phyloP scores from a whole-genome alignment of 2,113 vertebrate genomes.

The Glaucidium brasilianum region DNA sequence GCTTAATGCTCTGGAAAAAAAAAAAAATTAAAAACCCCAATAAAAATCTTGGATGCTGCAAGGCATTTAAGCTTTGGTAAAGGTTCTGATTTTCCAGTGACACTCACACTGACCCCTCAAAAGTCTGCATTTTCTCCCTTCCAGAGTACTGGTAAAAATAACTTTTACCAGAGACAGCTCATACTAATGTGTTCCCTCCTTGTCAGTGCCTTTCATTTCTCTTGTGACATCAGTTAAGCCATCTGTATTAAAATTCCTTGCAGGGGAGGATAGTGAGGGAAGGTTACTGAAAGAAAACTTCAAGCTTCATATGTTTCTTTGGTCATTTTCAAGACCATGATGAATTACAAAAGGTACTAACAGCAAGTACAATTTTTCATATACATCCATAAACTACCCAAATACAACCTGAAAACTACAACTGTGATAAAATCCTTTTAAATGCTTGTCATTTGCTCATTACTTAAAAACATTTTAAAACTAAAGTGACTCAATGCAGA shows the following conservation, averaged over 20 bases:
- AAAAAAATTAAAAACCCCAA: background rate
- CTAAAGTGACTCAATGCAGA: background rate
- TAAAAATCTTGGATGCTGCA: background rate
- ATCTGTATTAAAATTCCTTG: background rate
- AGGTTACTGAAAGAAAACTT: background rate
- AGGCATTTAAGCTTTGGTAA: background rate
- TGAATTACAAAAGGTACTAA: background rate
- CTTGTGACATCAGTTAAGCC: background rate
- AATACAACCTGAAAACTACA: background rate
- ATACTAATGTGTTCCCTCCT: background rate
- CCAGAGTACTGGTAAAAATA: background rate
- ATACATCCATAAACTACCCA: background rate
- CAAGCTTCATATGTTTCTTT: background rate
- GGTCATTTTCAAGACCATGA: background rate
- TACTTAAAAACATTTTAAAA: background rate
- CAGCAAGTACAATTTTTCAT: background rate
- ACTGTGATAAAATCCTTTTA: background rate
- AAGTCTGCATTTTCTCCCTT: background rate
- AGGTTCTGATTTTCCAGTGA: background rate
- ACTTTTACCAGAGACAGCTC: background rate
- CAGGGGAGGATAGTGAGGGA: background rate
- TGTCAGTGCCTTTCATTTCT: background rate
- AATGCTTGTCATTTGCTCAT: background rate
- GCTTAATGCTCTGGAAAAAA: background rate
- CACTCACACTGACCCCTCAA: background rate